Evolutionary conservation across 1,140 invertebrate genomes (phyloP), one percentile per base, ranked within the genome.

Genomic region (Platyura marginata): DNA sequence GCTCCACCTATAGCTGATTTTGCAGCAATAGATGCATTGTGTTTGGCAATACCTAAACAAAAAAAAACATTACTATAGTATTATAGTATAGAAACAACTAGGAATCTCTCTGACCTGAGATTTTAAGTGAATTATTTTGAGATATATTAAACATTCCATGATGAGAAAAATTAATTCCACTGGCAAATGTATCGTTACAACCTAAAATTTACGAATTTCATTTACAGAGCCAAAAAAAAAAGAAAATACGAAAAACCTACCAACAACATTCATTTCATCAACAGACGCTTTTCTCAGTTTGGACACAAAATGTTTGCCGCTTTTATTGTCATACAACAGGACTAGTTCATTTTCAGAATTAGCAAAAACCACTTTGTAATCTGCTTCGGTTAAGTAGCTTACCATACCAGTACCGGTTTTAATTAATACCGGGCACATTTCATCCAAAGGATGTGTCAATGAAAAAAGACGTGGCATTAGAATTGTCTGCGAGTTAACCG

Each of bases 371-470:
- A 61, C 48, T 23, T 69, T 64, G 46, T 67, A 62, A 50, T 66
- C 68, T 9, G 68, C 65, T 49, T 80, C 72, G 45, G 66, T 73
- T 56, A 80, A 66, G 48, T 75, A 77, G 6, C 48, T 50, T 0
- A 54, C 50, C 0, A 48, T 43, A 19, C 49, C 49, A 42, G 50
- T 71, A 1, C 60, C 44, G 2, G 62, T 54, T 53, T 80, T 83
- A 29, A 81, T 72, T 5, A 90, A 65, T 22, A 92, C 71, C 3
- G 88, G 88, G 42, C 78, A 77, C 22, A 91, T 79, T 65, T 93
- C 89, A 64, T 92, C 82, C 22, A 93, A 63, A 1, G 88, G 87
- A 70, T 93, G 86, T 18, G 79, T 69, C 48, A 93, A 62, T 22
- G 85, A 88, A 63, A 86, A 93, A 35, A 85, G 66, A 2, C 74